phyloP scores from a whole-genome alignment of 1,140 invertebrate genomes.

The Forficula auricularia region DNA sequence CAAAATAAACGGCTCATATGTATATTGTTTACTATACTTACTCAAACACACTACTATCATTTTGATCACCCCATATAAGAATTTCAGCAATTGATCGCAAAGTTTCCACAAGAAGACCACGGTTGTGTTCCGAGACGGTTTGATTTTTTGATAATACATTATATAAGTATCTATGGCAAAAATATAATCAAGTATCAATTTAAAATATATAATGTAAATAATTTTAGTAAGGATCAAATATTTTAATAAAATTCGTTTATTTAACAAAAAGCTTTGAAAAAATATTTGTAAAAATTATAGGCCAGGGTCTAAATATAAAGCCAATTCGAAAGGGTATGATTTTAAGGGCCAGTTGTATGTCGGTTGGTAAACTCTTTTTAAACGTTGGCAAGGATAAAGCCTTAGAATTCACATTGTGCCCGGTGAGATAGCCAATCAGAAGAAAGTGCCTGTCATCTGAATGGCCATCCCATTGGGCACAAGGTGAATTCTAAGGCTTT shows the following conservation, averaged over 20 bases:
- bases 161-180: conserved; percentile 72
- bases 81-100: conserved; percentile 95
- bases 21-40: conserved; percentile 39
- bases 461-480: too few species aligned
- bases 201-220: not conserved
- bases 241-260: not conserved
- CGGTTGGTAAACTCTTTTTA: too few species aligned
- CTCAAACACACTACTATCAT: conserved; percentile 99
- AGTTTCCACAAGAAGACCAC: conserved; percentile 88
- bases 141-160: conserved; percentile 92
- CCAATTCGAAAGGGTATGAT: not conserved
- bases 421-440: too few species aligned
- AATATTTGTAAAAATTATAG: not conserved
- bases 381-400: too few species aligned
- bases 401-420: too few species aligned
- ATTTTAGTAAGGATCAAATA: not conserved
- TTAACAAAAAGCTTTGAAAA: not conserved
- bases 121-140: conserved; percentile 86
- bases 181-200: conserved; percentile 10
- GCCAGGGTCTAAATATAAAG: not conserved
- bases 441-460: too few species aligned
- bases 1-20: too few species aligned
- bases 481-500: too few species aligned
- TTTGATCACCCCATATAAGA: conserved; percentile 99
- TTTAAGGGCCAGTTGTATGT: not conserved